Evolutionary conservation across 1,140 invertebrate species (phyloP).

Genomic region (Antheraea pernyi): DNA sequence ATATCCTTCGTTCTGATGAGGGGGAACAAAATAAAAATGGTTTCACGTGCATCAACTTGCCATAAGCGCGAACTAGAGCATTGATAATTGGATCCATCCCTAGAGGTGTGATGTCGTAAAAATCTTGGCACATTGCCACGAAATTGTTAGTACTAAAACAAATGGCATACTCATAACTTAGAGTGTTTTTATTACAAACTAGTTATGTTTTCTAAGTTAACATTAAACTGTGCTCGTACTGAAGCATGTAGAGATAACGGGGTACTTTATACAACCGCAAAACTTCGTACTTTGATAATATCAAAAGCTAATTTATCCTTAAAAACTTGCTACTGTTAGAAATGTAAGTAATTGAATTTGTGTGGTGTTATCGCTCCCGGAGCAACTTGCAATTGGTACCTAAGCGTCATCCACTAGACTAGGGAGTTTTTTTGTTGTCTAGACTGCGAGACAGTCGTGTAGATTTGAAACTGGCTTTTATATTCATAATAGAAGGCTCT

Average conservation of each 20-base stretch:
- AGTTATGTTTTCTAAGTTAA: not conserved
- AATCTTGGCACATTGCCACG: constrained; percentile 6
- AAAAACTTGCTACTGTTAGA: not conserved
- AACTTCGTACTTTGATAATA: not conserved
- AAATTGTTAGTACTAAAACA: not conserved
- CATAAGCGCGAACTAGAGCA: constrained; percentile 37
- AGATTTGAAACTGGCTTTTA: constrained; percentile 57
- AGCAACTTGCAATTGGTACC: not conserved
- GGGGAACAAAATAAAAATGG: constrained; percentile 32
- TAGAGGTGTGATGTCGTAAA: constrained; percentile 19
- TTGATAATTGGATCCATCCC: constrained; percentile 29
- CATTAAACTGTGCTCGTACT: not conserved
- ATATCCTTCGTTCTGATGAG: constrained; percentile 36
- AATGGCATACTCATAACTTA: not conserved
- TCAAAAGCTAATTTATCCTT: no score
- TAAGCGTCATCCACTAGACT: not conserved
- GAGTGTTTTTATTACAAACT: not conserved
- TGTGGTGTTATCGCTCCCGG: not conserved
- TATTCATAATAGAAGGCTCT: constrained; percentile 29
- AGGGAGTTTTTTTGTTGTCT: constrained; percentile 43
- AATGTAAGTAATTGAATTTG: constrained; percentile 1
- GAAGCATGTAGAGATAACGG: not conserved
- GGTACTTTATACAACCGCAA: not conserved
- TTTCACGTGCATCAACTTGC: constrained; percentile 39
- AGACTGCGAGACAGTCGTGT: constrained; percentile 49